Evolutionary conservation across 2,113 vertebrate genomes (phyloP), one percentile per base, ranked within the genome.

Genomic region (Phaethornis superciliosus): DNA sequence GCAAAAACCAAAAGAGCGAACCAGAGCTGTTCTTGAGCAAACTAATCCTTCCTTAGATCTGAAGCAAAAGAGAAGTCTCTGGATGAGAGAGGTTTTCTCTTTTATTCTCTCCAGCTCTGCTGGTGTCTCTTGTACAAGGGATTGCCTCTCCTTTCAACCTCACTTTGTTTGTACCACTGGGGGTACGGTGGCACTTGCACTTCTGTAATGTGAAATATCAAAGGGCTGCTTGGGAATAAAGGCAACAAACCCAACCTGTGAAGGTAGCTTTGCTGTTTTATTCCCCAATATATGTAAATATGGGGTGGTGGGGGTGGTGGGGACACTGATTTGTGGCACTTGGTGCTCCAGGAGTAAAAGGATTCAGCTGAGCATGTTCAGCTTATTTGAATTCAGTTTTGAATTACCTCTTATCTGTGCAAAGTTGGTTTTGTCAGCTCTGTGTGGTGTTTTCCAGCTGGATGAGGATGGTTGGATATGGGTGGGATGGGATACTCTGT

Each of bases 161-260:
- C 9, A 2, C 59, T 77, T 32, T 44, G 20, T 33, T 67, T 30
- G 7, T 11, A 2, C 52, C 32, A 0, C 16, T 5, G 4, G 59
- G 51, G 8, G 5, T 40, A 2, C 1, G 3, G 56, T 1, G 2
- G 60, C 13, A 26, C 4, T 15, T 19, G 64, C 9, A 3, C 22
- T 67, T 37, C 47, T 9, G 15, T 21, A 7, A 6, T 2, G 0
- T 7, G 28, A 22, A 18, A 15, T 32, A 75, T 52, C 14, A 27
- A n/a, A 62, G 58, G 69, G 46, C 46, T 23, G 0, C 52, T 28
- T 32, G 32, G 47, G 65, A 51, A 37, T 0, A 1, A 54, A 32
- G 37, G 1, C 46, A 23, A 42, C 7, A 47, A 44, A 64, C 4
- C 37, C 81, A 30, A 0, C 6, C 0, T 0, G 6, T 11, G 44